These are phyloP conservation scores for Oplegnathus fasciatus DNA, from an alignment of 2,113 vertebrate genomes.

Conservation along the genomic window DNA sequence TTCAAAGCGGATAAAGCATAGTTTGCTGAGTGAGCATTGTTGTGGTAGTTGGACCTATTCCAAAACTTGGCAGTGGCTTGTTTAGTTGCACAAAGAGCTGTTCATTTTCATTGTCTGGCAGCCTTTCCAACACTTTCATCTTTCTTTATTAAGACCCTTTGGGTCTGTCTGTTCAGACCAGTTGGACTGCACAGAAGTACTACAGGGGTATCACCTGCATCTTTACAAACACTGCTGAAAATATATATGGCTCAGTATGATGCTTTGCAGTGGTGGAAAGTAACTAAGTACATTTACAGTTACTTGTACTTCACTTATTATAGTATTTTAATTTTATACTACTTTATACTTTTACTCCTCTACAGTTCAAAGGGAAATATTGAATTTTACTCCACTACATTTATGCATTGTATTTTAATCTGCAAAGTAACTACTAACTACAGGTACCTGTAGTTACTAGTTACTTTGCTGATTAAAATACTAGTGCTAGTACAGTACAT, in stretches of 20 bases:
- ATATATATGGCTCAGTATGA: conserved; percentile 38
- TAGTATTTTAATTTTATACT: neutral
- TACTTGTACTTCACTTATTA: neutral
- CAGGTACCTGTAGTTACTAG: neutral
- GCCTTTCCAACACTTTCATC: conserved; percentile 33
- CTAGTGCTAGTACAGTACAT: too few species aligned
- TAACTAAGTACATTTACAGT: neutral
- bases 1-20: conserved; percentile 49
- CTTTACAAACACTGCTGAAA: conserved; percentile 48
- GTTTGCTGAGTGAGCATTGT: conserved; percentile 60
- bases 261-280: conserved; percentile 6
- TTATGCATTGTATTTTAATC: too few species aligned
- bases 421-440: too few species aligned
- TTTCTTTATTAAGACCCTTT: conserved; percentile 24
- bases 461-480: neutral
- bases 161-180: conserved; percentile 40
- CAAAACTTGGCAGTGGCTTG: conserved; percentile 41
- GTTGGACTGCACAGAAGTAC: conserved; percentile 45
- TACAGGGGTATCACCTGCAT: conserved; percentile 57
- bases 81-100: conserved; percentile 42
- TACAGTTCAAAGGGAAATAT: neutral
- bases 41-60: conserved; percentile 35
- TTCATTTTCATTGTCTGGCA: conserved; percentile 51
- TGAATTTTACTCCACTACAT: neutral
- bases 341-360: neutral